Evolutionary conservation across 1,140 invertebrate species (phyloP).

Genomic region (Wasmannia auropunctata): DNA sequence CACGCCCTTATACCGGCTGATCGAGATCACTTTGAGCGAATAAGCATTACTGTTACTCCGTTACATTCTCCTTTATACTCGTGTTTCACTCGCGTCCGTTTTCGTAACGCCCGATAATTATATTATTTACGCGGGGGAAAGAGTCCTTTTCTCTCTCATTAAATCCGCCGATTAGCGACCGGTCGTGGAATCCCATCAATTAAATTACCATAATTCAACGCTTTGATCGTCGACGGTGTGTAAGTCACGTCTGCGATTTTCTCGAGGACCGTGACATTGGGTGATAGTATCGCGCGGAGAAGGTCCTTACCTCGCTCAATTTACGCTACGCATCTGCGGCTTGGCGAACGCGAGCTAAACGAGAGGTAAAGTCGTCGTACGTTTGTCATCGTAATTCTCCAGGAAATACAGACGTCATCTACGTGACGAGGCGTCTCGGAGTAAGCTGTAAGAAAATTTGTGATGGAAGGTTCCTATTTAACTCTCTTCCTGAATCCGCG

Average conservation of each 20-base stretch:
- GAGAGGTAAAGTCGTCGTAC: neutral
- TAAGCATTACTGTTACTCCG: neutral
- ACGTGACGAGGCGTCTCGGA: neutral
- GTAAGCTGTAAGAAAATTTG: slow-evolving; percentile 3
- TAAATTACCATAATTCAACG: slow-evolving; percentile 13
- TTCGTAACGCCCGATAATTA: neutral
- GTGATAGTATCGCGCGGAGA: neutral
- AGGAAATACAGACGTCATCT: slow-evolving; percentile 1
- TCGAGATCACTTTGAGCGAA: neutral
- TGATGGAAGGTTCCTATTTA: neutral
- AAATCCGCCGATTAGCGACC: neutral
- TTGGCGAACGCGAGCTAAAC: too few species aligned
- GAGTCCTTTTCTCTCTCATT: neutral
- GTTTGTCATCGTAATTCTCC: neutral
- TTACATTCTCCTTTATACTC: neutral
- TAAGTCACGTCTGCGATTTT: neutral
- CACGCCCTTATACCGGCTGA: neutral
- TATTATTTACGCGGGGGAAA: neutral
- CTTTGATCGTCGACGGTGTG: neutral
- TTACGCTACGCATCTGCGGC: neutral
- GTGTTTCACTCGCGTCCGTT: neutral
- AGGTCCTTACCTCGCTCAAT: neutral
- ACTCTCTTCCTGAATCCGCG: slow-evolving; percentile 2
- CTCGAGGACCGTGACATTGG: neutral
- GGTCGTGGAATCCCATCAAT: neutral